Percentiles rank a stretch among this genome's conserved stretches.
These are phyloP conservation scores for Hafferia zeledoni DNA, from an alignment of 2,797 vertebrate species.

Conservation along the genomic window DNA sequence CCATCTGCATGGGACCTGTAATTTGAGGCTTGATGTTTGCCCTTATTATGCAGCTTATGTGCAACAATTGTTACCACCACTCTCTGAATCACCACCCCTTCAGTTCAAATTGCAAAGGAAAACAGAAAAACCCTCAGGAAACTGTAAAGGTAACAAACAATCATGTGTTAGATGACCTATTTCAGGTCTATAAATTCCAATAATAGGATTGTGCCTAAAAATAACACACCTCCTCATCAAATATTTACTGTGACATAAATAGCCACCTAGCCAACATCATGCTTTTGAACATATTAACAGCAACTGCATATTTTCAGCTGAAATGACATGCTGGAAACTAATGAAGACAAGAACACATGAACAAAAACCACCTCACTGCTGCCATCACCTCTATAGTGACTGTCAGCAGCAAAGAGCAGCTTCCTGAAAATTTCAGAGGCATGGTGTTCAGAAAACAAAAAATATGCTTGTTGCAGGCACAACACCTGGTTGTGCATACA, in stretches of 20 bases:
- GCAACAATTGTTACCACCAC: not conserved
- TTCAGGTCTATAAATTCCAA: constrained; percentile 11
- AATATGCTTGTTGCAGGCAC: not conserved
- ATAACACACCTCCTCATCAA: not conserved
- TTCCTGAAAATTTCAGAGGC: not conserved
- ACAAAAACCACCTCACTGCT: not conserved
- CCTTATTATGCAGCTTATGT: not conserved
- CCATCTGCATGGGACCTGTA: not conserved
- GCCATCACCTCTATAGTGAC: not conserved
- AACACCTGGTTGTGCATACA: accelerated
- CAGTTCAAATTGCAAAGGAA: not conserved
- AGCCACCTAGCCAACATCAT: not conserved
- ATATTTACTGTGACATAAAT: constrained; percentile 47
- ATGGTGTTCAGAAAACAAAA: not conserved
- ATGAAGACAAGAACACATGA: not conserved
- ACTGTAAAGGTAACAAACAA: not conserved
- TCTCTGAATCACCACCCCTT: not conserved
- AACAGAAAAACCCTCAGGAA: not conserved
- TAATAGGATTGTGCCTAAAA: constrained; percentile 10
- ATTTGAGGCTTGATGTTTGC: not conserved
- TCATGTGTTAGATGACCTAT: not conserved
- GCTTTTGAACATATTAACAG: not conserved
- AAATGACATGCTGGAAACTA: constrained; percentile 11
- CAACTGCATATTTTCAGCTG: not conserved
- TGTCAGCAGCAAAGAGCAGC: not conserved